Evolutionary conservation across 2,113 vertebrate genomes (phyloP).

Genomic region (Podiceps cristatus): DNA sequence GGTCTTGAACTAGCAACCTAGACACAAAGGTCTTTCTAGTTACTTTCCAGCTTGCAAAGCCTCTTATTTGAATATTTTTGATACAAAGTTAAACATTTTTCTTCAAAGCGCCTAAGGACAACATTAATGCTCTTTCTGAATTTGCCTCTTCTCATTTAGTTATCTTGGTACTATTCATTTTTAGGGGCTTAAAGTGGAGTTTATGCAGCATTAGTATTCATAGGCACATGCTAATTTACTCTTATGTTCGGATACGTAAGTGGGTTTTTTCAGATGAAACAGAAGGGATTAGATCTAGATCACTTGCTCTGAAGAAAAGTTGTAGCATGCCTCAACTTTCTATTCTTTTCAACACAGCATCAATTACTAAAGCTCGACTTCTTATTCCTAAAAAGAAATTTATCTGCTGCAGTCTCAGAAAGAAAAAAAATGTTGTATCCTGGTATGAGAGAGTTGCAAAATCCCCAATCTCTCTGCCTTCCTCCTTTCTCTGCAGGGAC

Average conservation of each 20-base stretch:
- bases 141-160: conserved; percentile 43
- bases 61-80: conserved; percentile 6
- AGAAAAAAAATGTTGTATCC: not conserved
- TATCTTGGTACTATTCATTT: conserved; percentile 35
- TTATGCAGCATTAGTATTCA: conserved; percentile 60
- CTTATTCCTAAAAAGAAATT: not conserved
- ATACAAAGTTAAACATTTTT: not conserved
- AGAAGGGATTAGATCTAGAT: conserved; percentile 57
- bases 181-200: conserved; percentile 47
- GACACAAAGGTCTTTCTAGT: not conserved
- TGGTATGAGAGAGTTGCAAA: not conserved
- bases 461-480: not conserved
- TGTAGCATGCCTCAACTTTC: not conserved
- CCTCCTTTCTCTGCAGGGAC: fast-evolving
- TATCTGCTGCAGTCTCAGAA: not conserved
- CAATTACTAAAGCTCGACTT: not conserved
- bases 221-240: conserved; percentile 65
- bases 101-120: not conserved
- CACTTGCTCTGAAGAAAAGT: conserved; percentile 58
- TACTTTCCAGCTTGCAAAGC: not conserved
- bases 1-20: not conserved
- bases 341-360: not conserved
- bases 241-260: not conserved
- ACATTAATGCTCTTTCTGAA: conserved; percentile 1
- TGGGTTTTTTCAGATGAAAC: conserved; percentile 41